phyloP scores from a whole-genome alignment of 2,888 invertebrate species.

The Chaitophorus viminalis region DNA sequence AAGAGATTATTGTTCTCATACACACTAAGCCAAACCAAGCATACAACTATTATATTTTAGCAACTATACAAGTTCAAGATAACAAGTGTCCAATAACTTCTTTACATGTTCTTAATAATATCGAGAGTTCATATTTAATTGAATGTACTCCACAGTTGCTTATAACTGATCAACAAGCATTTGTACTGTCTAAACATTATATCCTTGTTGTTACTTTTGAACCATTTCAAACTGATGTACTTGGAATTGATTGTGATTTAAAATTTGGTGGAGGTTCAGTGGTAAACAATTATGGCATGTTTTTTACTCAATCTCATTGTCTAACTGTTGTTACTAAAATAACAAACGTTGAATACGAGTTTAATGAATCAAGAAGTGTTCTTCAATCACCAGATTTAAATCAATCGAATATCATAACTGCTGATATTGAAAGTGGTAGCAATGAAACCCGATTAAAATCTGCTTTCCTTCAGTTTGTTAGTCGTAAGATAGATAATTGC shows the following conservation, averaged over 20 bases:
- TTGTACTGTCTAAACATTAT: slow-evolving; percentile 55
- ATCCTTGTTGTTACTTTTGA: slow-evolving; percentile 56
- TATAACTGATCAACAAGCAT: slow-evolving; percentile 45
- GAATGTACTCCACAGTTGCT: slow-evolving; percentile 44
- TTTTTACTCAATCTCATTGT: slow-evolving; percentile 60
- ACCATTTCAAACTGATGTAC: slow-evolving; percentile 56
- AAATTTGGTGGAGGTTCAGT: slow-evolving; percentile 57
- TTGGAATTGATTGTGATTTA: slow-evolving; percentile 57
- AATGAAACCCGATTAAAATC: slow-evolving; percentile 73
- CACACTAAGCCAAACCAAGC: slow-evolving; percentile 55
- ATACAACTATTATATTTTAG: slow-evolving; percentile 53
- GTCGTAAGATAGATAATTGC: slow-evolving; percentile 70
- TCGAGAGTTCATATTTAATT: slow-evolving; percentile 55
- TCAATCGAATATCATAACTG: slow-evolving; percentile 17
- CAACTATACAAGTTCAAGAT: slow-evolving; percentile 56
- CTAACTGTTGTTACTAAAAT: slow-evolving; percentile 55
- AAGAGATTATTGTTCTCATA: slow-evolving; percentile 54
- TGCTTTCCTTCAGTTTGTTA: slow-evolving; percentile 80
- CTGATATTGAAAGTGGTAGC: slow-evolving; percentile 65
- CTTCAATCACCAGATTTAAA: slow-evolving; percentile 53
- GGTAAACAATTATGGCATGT: slow-evolving; percentile 58
- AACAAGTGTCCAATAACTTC: slow-evolving; percentile 54
- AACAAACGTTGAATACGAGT: slow-evolving; percentile 39
- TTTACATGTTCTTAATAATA: slow-evolving; percentile 50
- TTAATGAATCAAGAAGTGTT: slow-evolving; percentile 61